phyloP scores from a whole-genome alignment of 2,888 invertebrate species.

The Lacanobia oleracea region DNA sequence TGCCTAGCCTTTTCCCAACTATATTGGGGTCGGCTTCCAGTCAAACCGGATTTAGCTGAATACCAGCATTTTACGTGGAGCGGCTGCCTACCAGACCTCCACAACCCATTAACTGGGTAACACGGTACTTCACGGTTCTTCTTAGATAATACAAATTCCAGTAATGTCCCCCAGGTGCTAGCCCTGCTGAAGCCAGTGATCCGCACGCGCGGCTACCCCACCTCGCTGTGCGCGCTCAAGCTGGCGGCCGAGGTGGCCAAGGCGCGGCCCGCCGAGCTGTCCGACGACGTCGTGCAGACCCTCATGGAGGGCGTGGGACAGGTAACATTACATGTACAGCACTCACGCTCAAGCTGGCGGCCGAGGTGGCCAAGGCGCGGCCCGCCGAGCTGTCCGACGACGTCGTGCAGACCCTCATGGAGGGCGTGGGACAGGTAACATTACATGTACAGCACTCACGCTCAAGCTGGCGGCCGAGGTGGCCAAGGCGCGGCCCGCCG shows the following conservation, averaged over 20 bases:
- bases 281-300: slow-evolving; percentile 93
- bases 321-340: too few species aligned
- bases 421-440: slow-evolving; percentile 93
- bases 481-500: slow-evolving; percentile 93
- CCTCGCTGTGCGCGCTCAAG: slow-evolving; percentile 97
- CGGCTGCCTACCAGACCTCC: too few species aligned
- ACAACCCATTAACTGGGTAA: too few species aligned
- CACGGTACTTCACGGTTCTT: too few species aligned
- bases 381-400: slow-evolving; percentile 93
- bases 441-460: too few species aligned
- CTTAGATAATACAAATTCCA: too few species aligned
- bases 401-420: slow-evolving; percentile 95
- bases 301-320: slow-evolving; percentile 97
- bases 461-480: slow-evolving; percentile 97
- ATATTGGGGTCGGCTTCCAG: too few species aligned
- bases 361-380: slow-evolving; percentile 95
- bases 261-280: slow-evolving; percentile 93
- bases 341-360: slow-evolving; percentile 97
- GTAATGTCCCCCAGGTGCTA: slow-evolving; percentile 81
- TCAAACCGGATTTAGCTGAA: too few species aligned
- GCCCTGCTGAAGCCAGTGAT: slow-evolving; percentile 95
- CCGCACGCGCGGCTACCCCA: slow-evolving; percentile 96
- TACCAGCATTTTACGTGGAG: too few species aligned
- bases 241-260: slow-evolving; percentile 96
- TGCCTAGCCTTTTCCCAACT: too few species aligned